Evolutionary conservation across 2,797 vertebrate species (phyloP), one percentile per base, ranked within the genome.

Genomic region (Myripristis jacobus): DNA sequence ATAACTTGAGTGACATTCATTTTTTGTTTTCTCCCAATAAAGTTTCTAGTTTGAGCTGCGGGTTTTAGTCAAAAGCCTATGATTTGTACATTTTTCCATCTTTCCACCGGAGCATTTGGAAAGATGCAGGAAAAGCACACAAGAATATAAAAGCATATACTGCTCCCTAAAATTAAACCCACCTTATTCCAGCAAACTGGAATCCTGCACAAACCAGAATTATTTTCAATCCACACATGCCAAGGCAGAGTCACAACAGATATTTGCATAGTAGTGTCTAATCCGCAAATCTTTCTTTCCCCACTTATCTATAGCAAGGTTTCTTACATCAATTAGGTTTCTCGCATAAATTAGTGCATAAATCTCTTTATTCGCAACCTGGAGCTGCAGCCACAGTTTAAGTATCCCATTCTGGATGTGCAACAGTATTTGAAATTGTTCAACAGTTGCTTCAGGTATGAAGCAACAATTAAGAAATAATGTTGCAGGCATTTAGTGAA

Each of bases 131-230:
- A 24, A 21, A 50, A 24, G 6, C 16, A 50, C 12, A 8, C 13
- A 6, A 12, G 8, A 48, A 3, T 21, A 21, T 44, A 6, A 44
- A 44, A 10, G 2, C n/a, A 21, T 21, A 6, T 18, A 22, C 22
- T 21, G 22, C 21, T 22, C 21, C 47, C 27, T 31, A 44, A 21
- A 44, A 44, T 15, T n/a, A 29, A 54, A 9, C 51, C 38, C 48
- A 25, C 31, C 48, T 41, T 36, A 29, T 29, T 31, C 10, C 22
- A 55, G 36, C 36, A 22, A 55, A 54, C 19, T 46, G 36, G 31
- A 15, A 44, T 41, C 52, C 63, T 18, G 46, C 63, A 55, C 51
- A 66, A 54, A 46, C 7, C 12, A 24, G 63, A 13, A 66, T 38
- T 53, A 16, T 18, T 22, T 12, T 38, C 36, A 38, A 4, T 41